Base-by-base conservation (phyloP, 1,140 invertebrate genomes). In the Notospermus geniculatus region DNA sequence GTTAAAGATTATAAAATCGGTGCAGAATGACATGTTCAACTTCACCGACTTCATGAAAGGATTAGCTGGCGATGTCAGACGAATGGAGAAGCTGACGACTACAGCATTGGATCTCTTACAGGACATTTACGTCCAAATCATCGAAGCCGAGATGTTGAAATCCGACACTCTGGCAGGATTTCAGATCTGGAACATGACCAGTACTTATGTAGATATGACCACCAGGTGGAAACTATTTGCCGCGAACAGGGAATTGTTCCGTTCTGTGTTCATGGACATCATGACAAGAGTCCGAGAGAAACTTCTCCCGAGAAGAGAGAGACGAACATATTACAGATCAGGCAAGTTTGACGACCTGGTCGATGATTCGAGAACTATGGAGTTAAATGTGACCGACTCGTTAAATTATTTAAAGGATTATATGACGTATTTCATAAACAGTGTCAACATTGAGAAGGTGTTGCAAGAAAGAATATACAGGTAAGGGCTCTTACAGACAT, bases 371-470 rank as follows among this genome's bases (percentile, higher is more conserved):
- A 27, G 19, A 19, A 50, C n/a, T 27, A 50, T 19, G 25, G 19
- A 27, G 46, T 27, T 19, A 50, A 23, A 23, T 19, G 46, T 50
- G 9, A 19, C 25, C 5, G 46, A 50, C n/a, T 27, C 46, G 4
- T 27, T 50, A 27, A 50, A 50, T 23, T 23, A 19, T 23, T 50
- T 50, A 23, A 50, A 27, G 19, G n/a, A 19, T 23, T 50, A 50
- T 27, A 50, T 50, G 46, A 27, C n/a, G 25, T 50, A 19, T 50
- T 50, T 50, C 46, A 19, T 50, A 27, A 27, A 50, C 46, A 50
- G 46, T 50, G 25, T 50, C 25, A 50, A 50, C 25, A 50, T 36
- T 36, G 32, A 36, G 32, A 36, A 36, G 32, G 32, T 36, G 4
- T 36, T 36, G 15, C 32, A 36, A 36, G 32, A 36, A 15, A 36